Conservation (phyloP, 2,797 vertebrate genomes). For the Staurois parvus region DNA sequence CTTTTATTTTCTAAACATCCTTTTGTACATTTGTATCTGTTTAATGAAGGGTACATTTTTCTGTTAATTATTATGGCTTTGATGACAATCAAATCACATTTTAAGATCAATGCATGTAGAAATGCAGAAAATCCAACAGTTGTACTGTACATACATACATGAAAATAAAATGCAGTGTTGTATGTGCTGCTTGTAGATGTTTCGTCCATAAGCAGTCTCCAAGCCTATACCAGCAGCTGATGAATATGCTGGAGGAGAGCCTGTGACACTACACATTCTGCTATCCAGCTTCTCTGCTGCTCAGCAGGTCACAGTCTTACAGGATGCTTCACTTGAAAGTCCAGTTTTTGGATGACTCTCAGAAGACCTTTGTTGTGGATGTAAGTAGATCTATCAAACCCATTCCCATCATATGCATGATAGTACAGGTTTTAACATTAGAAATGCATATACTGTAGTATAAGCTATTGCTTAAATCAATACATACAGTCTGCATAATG, state of each 20-base stretch:
- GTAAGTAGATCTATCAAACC: conserved; percentile 72
- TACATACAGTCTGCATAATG: too few species aligned
- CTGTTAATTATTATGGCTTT: too few species aligned
- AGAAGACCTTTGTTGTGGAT: conserved; percentile 84
- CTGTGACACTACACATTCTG: conserved; percentile 54
- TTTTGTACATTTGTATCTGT: too few species aligned
- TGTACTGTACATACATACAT: background rate
- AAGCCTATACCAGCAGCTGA: conserved; percentile 32
- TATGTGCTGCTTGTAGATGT: conserved; percentile 1
- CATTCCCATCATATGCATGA: background rate
- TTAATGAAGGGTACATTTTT: too few species aligned
- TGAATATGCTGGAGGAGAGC: conserved; percentile 30
- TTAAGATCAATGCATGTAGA: background rate
- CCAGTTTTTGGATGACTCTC: conserved; percentile 83
- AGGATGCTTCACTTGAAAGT: conserved; percentile 82
- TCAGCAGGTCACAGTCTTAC: conserved; percentile 57
- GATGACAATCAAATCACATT: too few species aligned
- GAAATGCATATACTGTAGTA: too few species aligned
- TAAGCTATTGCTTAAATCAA: too few species aligned
- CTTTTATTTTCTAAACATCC: too few species aligned
- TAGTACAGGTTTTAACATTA: too few species aligned
- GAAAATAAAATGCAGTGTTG: background rate
- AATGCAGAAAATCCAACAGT: background rate
- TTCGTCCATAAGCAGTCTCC: conserved; percentile 26
- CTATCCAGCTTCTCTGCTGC: background rate